Evolutionary conservation across 2,888 invertebrate genomes (phyloP).

Genomic region (Ophion slaviceki): DNA sequence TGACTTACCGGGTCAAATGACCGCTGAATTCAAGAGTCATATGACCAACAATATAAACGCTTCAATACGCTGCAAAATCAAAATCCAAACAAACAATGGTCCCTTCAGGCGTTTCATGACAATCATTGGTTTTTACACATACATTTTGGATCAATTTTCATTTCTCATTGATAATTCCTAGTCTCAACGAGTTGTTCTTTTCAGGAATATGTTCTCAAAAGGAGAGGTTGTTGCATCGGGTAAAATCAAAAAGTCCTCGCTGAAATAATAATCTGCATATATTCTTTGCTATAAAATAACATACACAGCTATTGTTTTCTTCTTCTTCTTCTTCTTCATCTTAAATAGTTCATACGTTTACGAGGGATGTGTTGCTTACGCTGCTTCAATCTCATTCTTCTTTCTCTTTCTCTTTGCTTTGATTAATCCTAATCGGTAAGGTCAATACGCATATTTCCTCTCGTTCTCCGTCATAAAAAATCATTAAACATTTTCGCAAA

Average conservation of each 20-base stretch:
- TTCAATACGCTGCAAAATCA: too few relatives aligned
- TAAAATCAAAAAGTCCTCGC: slow-evolving; percentile 22
- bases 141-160: background rate
- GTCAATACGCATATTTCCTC: slow-evolving; percentile 37
- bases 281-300: slow-evolving; percentile 82
- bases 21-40: too few relatives aligned
- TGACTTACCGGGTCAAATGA: too few relatives aligned
- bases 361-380: slow-evolving; percentile 63
- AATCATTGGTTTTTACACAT: background rate
- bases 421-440: slow-evolving; percentile 60
- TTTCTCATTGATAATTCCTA: background rate
- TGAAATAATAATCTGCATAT: slow-evolving; percentile 79
- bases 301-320: slow-evolving; percentile 76
- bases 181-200: too few relatives aligned
- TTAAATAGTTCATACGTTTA: slow-evolving; percentile 76
- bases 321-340: slow-evolving; percentile 35
- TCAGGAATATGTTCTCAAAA: background rate
- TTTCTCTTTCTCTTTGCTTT: slow-evolving; percentile 71
- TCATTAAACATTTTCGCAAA: background rate
- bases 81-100: background rate
- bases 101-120: background rate
- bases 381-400: slow-evolving; percentile 63
- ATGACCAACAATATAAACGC: too few relatives aligned
- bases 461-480: slow-evolving; percentile 7
- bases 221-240: background rate